Percentiles rank a stretch among this genome's conserved stretches.
These are phyloP conservation scores for Odiellus spinosus DNA, from an alignment of 2,888 invertebrate genomes.

Conservation along the genomic window DNA sequence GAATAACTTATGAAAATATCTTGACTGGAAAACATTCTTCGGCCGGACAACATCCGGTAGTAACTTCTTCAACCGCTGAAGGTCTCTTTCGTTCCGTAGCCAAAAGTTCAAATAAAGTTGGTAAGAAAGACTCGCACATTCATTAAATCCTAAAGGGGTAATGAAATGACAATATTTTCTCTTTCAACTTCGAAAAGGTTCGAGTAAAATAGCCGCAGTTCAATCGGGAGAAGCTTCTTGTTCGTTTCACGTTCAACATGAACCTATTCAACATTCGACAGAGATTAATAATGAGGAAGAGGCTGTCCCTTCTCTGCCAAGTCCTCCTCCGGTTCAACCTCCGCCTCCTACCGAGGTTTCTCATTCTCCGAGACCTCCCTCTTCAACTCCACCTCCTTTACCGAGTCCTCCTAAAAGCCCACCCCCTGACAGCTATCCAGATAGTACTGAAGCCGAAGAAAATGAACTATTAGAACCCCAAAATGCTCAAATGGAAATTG, in stretches of 20 bases:
- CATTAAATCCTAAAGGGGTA: no score
- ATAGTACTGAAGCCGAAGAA: slow-evolving; percentile 16
- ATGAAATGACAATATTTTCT: no score
- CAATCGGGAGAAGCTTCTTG: no score
- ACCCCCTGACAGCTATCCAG: slow-evolving; percentile 4
- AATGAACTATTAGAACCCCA: slow-evolving; percentile 11
- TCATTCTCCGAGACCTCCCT: slow-evolving; percentile 16
- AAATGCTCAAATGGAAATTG: slow-evolving; percentile 14
- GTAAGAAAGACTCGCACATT: no score
- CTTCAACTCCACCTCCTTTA: slow-evolving; percentile 19
- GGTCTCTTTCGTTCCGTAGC: neutral
- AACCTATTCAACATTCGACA: no score
- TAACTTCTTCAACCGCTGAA: neutral
- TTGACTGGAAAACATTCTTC: neutral
- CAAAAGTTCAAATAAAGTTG: no score
- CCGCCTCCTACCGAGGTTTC: slow-evolving; percentile 17
- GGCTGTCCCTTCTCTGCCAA: slow-evolving; percentile 21
- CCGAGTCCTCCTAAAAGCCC: slow-evolving; percentile 1
- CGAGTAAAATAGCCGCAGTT: no score
- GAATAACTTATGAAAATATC: no score
- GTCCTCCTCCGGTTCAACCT: slow-evolving; percentile 12
- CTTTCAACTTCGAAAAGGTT: no score
- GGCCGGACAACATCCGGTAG: neutral
- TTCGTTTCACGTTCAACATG: no score
- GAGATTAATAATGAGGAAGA: no score